Conservation (phyloP, 2,797 vertebrate species). For the Pteropus rufus region DNA sequence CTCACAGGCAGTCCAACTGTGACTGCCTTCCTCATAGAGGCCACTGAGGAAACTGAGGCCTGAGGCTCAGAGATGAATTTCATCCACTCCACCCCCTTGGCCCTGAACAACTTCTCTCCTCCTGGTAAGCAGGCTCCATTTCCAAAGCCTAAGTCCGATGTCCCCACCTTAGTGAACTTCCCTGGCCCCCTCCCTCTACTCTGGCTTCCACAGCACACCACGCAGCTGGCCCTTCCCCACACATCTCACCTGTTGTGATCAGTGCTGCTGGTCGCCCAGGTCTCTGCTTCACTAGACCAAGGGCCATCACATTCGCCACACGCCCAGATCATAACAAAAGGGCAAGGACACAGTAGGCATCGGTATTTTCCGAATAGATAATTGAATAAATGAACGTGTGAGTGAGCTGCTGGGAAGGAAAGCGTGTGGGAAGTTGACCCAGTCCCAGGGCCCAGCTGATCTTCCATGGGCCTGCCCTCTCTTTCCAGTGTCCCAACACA, state of each 20-base stretch:
- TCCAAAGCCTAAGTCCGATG: not conserved
- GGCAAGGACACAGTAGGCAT: not conserved
- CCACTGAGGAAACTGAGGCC: not conserved
- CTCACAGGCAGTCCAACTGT: not conserved
- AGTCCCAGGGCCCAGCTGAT: not conserved
- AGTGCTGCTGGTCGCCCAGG: not conserved
- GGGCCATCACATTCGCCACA: not conserved
- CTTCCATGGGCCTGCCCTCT: not conserved
- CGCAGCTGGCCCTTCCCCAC: not conserved
- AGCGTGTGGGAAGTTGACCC: not conserved
- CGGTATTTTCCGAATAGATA: not conserved
- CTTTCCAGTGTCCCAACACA: not conserved
- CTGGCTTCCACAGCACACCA: not conserved
- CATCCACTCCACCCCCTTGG: not conserved
- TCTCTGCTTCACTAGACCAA: not conserved
- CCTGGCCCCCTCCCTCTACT: not conserved
- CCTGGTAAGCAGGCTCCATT: not conserved
- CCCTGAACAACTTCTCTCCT: not conserved
- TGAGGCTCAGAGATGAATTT: not conserved
- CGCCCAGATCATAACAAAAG: not conserved
- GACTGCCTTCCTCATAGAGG: not conserved
- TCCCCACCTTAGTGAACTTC: not conserved
- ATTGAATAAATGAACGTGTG: not conserved
- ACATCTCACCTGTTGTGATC: fast-evolving
- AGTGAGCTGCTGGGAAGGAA: not conserved